A percentile compares a stretch with the other conserved stretches of the same genome.
Evolutionary conservation across 2,113 vertebrate species (phyloP).

Genomic region (Rhinichthys klamathensis): DNA sequence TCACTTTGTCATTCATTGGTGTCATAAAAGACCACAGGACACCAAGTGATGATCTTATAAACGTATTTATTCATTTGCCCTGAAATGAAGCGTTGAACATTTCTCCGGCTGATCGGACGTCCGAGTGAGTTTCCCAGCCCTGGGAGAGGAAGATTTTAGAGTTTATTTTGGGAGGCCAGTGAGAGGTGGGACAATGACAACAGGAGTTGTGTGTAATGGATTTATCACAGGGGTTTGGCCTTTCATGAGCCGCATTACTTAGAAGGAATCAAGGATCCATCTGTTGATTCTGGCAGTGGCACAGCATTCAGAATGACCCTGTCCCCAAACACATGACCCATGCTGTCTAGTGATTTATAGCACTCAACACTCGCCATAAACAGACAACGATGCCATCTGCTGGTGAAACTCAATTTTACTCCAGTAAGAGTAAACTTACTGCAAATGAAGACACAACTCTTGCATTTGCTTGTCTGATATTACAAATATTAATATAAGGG

Average conservation of each 20-base stretch:
- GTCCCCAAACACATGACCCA: conserved; percentile 42
- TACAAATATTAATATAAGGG: too few relatives aligned
- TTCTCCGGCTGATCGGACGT: conserved; percentile 48
- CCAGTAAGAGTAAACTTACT: not conserved
- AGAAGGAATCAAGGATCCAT: conserved; percentile 50
- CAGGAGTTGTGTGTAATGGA: conserved; percentile 52
- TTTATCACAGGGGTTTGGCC: conserved; percentile 53
- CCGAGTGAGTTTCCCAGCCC: conserved; percentile 52
- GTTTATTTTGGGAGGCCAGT: conserved; percentile 67
- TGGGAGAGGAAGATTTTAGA: conserved; percentile 37
- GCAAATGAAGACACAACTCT: too few relatives aligned
- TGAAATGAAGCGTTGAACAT: conserved; percentile 46
- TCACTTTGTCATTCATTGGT: conserved; percentile 46
- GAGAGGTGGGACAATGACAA: conserved; percentile 53
- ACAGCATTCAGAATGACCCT: conserved; percentile 44
- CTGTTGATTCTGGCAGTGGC: conserved; percentile 58
- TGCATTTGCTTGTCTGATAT: too few relatives aligned
- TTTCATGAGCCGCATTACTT: conserved; percentile 53
- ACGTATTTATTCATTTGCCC: conserved; percentile 51
- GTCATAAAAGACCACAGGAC: conserved; percentile 47
- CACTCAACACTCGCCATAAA: conserved; percentile 19
- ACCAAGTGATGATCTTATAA: conserved; percentile 52
- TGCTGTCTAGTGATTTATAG: conserved; percentile 41
- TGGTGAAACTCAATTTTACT: conserved; percentile 14
- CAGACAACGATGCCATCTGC: conserved; percentile 54